These are phyloP conservation scores for Dasysyrphus albostriatus DNA, from an alignment of 2,888 invertebrate genomes.

Conservation along the genomic window DNA sequence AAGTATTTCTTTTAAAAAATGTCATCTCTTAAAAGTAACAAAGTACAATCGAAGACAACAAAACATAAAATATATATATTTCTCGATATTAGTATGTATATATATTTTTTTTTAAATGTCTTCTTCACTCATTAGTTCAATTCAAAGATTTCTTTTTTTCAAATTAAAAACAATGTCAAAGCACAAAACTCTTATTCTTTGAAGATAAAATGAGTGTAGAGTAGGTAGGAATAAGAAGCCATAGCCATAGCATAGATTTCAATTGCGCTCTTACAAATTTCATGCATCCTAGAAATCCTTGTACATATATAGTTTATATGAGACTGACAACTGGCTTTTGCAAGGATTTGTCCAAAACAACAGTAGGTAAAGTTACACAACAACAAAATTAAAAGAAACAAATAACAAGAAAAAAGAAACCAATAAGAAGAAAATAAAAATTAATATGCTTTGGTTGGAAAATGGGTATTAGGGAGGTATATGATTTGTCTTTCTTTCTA, in stretches of 20 bases:
- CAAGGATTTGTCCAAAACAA: constrained; percentile 70
- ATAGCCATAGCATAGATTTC: neutral
- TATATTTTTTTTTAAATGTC: constrained; percentile 29
- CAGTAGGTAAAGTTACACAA: constrained; percentile 29
- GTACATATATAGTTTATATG: constrained; percentile 46
- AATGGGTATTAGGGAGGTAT: constrained; percentile 29
- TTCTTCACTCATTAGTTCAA: constrained; percentile 46
- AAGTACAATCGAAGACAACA: constrained; percentile 58
- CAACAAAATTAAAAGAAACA: constrained; percentile 36
- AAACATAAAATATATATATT: neutral
- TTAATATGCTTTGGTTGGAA: constrained; percentile 61
- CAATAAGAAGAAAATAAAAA: constrained; percentile 70
- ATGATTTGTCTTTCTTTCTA: constrained; percentile 38
- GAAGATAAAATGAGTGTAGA: neutral
- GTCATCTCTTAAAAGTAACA: constrained; percentile 41
- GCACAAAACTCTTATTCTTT: constrained; percentile 50
- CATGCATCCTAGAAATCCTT: constrained; percentile 50
- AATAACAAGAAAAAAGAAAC: constrained; percentile 28
- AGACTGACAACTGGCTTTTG: constrained; percentile 70
- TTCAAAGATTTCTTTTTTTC: constrained; percentile 57
- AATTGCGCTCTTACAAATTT: constrained; percentile 19
- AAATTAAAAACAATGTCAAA: constrained; percentile 75
- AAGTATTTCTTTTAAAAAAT: neutral
- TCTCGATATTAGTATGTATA: neutral
- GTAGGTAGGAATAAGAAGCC: neutral